A percentile compares a stretch with the other conserved stretches of the same genome.
Conservation (phyloP, 2,113 vertebrate genomes). For the Petaurus breviceps region DNA sequence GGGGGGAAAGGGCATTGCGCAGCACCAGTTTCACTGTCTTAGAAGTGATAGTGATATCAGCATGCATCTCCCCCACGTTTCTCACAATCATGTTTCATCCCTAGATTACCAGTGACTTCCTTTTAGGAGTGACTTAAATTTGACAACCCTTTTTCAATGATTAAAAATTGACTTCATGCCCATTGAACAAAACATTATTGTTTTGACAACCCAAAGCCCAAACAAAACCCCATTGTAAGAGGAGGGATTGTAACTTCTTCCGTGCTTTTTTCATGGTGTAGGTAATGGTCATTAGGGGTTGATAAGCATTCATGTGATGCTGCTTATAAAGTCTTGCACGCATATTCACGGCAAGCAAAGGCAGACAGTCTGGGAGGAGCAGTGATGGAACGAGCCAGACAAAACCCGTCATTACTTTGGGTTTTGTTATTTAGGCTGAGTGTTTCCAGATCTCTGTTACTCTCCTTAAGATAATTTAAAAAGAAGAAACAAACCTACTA, state of each 20-base stretch:
- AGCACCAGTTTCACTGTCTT: background rate
- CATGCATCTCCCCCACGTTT: background rate
- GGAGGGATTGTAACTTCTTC: background rate
- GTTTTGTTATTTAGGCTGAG: background rate
- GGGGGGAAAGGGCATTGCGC: background rate
- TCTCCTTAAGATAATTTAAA: background rate
- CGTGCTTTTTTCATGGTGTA: background rate
- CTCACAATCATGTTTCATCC: background rate
- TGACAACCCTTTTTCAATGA: background rate
- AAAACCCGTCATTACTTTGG: background rate
- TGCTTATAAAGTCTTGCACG: background rate
- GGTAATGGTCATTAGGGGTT: background rate
- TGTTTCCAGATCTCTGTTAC: background rate
- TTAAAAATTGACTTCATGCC: constrained; percentile 5
- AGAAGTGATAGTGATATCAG: background rate
- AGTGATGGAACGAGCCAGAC: background rate
- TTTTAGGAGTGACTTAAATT: background rate
- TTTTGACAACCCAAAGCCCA: constrained; percentile 41
- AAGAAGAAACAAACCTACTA: constrained; percentile 15
- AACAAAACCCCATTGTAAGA: background rate
- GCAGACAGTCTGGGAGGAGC: background rate
- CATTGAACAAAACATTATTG: background rate
- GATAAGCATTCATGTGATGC: background rate
- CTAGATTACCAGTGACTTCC: background rate
- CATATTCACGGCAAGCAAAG: background rate